phyloP scores from a whole-genome alignment of 1,140 invertebrate genomes.

The Platorchestia sp. region DNA sequence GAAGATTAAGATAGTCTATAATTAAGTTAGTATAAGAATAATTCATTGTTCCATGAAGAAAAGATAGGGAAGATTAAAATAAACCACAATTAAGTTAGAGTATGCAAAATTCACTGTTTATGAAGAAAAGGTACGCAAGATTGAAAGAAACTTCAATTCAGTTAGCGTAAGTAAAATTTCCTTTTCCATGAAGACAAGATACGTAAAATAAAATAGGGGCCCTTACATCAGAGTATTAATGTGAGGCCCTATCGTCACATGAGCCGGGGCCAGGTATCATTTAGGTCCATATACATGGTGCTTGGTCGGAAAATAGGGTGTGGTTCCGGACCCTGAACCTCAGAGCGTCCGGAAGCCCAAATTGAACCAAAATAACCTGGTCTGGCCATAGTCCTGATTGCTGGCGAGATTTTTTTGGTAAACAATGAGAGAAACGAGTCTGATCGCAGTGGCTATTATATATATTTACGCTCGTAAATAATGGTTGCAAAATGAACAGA shows the following conservation, averaged over 20 bases:
- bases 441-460: background rate
- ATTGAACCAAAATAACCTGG: background rate
- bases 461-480: background rate
- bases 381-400: background rate
- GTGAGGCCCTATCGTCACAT: background rate
- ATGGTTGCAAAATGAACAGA: background rate
- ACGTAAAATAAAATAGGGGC: background rate
- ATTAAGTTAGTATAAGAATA: too few species aligned
- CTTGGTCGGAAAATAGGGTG: background rate
- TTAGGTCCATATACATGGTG: background rate
- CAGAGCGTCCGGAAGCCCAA: background rate
- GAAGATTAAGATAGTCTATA: background rate
- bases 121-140: background rate
- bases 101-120: background rate
- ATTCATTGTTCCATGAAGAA: background rate
- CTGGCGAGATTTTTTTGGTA: background rate
- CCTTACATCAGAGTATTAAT: background rate
- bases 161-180: background rate
- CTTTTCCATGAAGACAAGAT: background rate
- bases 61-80: background rate
- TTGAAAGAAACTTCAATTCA: background rate
- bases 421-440: background rate
- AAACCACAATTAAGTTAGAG: too few species aligned
- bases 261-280: background rate
- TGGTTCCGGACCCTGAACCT: background rate